Percentiles rank a stretch among this genome's conserved stretches.
Conservation (phyloP, 2,113 vertebrate genomes). For the Deroptyus accipitrinus region DNA sequence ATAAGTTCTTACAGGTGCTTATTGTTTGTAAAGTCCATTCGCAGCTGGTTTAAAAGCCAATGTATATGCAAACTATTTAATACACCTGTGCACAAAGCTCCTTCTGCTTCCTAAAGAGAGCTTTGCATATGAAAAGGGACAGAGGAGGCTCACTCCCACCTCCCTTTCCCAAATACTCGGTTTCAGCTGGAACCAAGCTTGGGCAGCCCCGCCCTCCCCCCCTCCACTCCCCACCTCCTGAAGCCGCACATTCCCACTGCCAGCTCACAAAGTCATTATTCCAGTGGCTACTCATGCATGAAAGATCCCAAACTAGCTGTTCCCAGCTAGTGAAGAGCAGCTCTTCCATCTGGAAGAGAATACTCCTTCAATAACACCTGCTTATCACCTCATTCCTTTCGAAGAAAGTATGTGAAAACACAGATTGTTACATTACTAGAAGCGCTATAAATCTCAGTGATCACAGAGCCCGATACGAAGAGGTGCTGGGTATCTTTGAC, state of each 20-base stretch:
- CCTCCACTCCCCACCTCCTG: neutral
- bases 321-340: neutral
- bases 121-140: conserved; percentile 1
- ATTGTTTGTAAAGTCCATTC: neutral
- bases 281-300: neutral
- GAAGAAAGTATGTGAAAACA: neutral
- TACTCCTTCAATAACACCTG: neutral
- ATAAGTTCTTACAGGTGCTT: neutral
- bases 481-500: neutral
- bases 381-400: conserved; percentile 5
- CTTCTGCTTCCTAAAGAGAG: neutral
- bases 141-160: neutral
- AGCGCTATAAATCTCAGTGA: neutral
- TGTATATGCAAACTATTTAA: neutral
- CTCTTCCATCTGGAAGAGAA: neutral
- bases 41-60: neutral
- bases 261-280: conserved; percentile 29
- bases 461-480: neutral
- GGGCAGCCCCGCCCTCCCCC: neutral
- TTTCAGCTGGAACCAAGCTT: neutral
- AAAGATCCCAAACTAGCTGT: neutral
- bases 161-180: neutral
- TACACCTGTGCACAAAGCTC: conserved; percentile 34
- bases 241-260: neutral
- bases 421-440: neutral